Percentiles rank a stretch among this genome's conserved stretches.
phyloP scores from a whole-genome alignment of 2,113 vertebrate species.

The Catharus minimus region DNA sequence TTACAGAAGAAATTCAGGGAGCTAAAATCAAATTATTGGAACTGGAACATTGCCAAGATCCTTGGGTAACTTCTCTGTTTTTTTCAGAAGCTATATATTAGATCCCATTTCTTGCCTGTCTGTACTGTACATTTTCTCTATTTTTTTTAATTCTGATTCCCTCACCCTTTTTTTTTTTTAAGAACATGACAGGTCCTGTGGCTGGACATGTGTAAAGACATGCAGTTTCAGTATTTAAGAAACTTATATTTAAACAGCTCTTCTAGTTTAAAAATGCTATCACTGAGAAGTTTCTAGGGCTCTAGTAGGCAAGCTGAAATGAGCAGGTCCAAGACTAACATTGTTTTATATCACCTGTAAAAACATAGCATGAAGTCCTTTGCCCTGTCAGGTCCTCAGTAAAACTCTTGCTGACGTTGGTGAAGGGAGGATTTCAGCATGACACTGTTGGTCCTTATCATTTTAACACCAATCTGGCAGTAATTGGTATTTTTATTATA shows the following conservation, averaged over 20 bases:
- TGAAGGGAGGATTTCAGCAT: not conserved
- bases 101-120: not conserved
- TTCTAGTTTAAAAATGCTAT: not conserved
- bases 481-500: not conserved
- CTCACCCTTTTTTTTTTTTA: not conserved
- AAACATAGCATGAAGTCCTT: not conserved
- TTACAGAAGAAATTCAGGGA: constrained; percentile 33
- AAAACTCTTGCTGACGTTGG: not conserved
- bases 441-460: not conserved
- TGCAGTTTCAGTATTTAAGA: not conserved
- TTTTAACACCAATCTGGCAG: not conserved
- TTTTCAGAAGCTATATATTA: not conserved
- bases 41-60: constrained; percentile 15
- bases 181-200: not conserved
- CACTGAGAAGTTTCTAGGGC: not conserved
- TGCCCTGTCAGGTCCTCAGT: not conserved
- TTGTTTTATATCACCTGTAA: not conserved
- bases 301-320: not conserved
- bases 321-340: not conserved
- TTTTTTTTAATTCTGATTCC: not conserved
- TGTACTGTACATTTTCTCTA: not conserved
- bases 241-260: not conserved
- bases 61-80: not conserved
- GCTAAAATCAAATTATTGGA: constrained; percentile 23
- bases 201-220: not conserved